These are phyloP conservation scores for Callinectes sapidus DNA, from an alignment of 2,888 invertebrate species.

Conservation along the genomic window DNA sequence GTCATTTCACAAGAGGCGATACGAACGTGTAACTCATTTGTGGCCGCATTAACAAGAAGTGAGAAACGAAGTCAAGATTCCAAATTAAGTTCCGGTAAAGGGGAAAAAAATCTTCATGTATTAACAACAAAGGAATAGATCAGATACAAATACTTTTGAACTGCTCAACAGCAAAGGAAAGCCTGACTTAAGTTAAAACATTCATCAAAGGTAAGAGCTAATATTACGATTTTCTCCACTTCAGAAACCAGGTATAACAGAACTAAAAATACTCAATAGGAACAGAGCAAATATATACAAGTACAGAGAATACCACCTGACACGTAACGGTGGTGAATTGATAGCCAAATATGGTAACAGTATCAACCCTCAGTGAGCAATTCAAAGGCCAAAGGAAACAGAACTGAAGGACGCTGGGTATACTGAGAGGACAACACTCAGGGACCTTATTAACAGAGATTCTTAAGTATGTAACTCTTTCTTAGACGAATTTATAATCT, in stretches of 20 bases:
- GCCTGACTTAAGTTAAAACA: not conserved
- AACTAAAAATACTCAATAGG: not conserved
- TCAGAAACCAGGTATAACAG: no score
- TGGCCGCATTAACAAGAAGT: not conserved
- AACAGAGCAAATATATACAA: not conserved
- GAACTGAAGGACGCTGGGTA: no score
- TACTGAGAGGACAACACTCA: no score
- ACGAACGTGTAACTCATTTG: not conserved
- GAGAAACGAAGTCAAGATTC: not conserved
- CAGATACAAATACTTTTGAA: not conserved
- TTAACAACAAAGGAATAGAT: not conserved
- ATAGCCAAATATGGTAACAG: not conserved
- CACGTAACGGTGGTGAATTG: not conserved
- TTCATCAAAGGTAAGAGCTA: not conserved
- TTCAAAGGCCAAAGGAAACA: no score
- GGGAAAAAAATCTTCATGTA: not conserved
- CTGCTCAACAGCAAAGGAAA: no score
- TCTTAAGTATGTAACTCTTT: no score
- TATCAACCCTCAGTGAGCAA: no score
- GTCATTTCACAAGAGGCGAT: not conserved
- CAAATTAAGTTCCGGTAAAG: not conserved
- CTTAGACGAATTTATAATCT: no score
- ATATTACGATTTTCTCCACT: no score
- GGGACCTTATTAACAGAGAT: no score
- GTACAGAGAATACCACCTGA: not conserved